These are phyloP conservation scores for Hemiscyllium ocellatum DNA, from an alignment of 2,113 vertebrate genomes.

Conservation along the genomic window DNA sequence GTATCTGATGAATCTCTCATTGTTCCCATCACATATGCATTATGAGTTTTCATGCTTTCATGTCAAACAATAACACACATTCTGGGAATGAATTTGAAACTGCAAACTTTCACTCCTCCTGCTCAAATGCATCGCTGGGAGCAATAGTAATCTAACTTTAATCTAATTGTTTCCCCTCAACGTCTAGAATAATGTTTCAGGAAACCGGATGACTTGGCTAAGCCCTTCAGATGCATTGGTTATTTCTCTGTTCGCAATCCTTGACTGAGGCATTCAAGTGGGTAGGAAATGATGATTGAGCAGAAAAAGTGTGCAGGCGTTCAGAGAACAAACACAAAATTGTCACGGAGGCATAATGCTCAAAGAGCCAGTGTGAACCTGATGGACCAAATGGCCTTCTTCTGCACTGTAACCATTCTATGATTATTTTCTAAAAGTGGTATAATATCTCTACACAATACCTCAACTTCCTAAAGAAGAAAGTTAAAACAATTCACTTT, in stretches of 20 bases:
- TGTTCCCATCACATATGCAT: conserved; percentile 7
- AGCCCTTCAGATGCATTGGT: background rate
- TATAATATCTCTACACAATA: background rate
- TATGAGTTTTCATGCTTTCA: background rate
- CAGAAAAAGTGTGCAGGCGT: too few relatives aligned
- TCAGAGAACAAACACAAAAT: too few relatives aligned
- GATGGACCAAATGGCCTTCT: too few relatives aligned
- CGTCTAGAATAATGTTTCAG: background rate
- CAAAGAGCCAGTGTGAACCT: too few relatives aligned
- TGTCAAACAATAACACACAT: background rate
- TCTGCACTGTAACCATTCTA: background rate
- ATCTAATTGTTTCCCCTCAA: background rate
- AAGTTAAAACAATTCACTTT: background rate
- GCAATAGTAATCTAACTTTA: background rate
- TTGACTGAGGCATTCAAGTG: too few relatives aligned
- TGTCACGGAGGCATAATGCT: too few relatives aligned
- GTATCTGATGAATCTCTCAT: conserved; percentile 4
- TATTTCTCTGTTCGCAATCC: background rate
- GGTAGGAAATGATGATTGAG: too few relatives aligned
- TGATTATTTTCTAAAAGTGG: background rate
- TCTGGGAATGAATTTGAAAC: background rate
- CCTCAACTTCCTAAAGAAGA: background rate
- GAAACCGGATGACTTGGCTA: background rate
- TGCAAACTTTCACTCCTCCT: background rate
- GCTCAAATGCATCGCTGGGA: background rate